phyloP scores from a whole-genome alignment of 2,797 vertebrate species.

The Ptychobarbus kaznakovi region DNA sequence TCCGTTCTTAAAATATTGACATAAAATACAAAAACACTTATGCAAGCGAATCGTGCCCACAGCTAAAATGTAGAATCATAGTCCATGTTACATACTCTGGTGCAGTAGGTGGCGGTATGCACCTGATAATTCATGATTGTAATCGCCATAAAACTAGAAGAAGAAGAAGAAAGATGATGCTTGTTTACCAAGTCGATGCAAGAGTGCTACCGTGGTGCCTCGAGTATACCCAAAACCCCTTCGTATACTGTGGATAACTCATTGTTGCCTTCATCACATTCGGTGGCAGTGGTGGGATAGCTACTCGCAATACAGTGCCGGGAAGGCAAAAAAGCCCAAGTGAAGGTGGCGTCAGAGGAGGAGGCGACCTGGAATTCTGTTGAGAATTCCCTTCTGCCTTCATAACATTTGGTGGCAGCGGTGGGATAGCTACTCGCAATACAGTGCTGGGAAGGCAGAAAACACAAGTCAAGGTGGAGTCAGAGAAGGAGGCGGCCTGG shows the following conservation, averaged over 20 bases:
- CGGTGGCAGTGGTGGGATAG: neutral
- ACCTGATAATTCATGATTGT: neutral
- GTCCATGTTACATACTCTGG: no score
- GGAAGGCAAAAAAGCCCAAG: neutral
- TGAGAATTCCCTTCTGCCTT: no score
- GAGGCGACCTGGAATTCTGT: neutral
- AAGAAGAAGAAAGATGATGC: no score
- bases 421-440: neutral
- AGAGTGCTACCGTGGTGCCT: neutral
- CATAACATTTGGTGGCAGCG: neutral
- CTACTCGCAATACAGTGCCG: neutral
- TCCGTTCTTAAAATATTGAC: no score
- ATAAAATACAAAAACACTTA: no score
- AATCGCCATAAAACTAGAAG: no score
- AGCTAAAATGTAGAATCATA: neutral
- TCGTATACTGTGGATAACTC: neutral
- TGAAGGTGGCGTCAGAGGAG: neutral
- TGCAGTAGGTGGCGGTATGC: no score
- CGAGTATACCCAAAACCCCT: neutral
- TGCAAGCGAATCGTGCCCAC: no score
- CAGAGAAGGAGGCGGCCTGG: neutral
- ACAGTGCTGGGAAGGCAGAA: neutral
- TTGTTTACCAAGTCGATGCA: neutral
- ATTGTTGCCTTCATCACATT: neutral
- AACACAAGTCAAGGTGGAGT: neutral